Conservation (phyloP, 2,113 vertebrate species). For the Raja brachyura region DNA sequence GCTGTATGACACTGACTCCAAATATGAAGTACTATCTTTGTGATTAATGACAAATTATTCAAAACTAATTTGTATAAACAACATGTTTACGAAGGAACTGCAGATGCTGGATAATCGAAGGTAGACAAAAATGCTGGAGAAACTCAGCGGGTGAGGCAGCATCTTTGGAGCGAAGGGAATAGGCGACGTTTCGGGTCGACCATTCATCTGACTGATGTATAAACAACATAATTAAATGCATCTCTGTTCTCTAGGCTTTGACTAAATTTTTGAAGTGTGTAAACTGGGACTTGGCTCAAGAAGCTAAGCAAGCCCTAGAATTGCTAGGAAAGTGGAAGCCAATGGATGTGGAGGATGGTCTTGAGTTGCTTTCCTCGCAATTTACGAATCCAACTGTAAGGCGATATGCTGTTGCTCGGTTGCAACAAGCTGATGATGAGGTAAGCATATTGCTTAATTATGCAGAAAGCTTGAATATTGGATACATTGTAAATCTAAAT, state of each 20-base stretch:
- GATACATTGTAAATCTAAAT: background rate
- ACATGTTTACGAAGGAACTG: too few relatives aligned
- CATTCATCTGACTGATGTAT: too few relatives aligned
- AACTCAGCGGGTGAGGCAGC: too few relatives aligned
- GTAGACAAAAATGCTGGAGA: too few relatives aligned
- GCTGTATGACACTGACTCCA: too few relatives aligned
- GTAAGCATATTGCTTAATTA: conserved; percentile 49
- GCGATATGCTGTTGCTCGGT: conserved; percentile 81
- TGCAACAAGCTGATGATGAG: conserved; percentile 95
- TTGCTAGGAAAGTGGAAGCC: conserved; percentile 92
- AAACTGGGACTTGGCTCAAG: conserved; percentile 92
- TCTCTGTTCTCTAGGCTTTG: conserved; percentile 65
- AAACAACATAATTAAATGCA: background rate
- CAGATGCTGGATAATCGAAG: too few relatives aligned
- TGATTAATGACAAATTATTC: background rate
- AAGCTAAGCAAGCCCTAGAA: conserved; percentile 93
- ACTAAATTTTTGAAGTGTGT: conserved; percentile 98
- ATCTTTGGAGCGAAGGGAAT: too few relatives aligned
- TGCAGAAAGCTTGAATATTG: background rate
- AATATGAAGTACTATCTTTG: background rate
- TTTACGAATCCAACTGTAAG: conserved; percentile 87
- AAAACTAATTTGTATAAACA: background rate
- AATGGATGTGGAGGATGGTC: conserved; percentile 96
- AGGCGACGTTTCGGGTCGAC: too few relatives aligned
- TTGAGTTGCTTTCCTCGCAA: conserved; percentile 89